A percentile compares a stretch with the other conserved stretches of the same genome.
Conservation (phyloP, 2,888 invertebrate genomes). For the Stictocephala bisonia region DNA sequence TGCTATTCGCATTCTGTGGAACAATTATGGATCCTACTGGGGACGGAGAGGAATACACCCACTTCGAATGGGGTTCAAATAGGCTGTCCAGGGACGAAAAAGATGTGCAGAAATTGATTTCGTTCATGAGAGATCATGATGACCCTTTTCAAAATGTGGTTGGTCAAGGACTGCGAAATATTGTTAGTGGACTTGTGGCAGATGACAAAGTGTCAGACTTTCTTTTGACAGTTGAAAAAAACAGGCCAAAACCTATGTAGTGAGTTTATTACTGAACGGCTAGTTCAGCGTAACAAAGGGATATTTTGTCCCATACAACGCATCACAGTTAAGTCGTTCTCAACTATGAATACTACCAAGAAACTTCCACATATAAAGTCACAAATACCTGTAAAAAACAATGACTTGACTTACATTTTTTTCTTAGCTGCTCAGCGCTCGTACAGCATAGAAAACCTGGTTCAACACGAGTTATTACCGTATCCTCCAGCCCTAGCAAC, state of each 20-base stretch:
- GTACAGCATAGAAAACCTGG: slow-evolving; percentile 40
- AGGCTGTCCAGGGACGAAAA: slow-evolving; percentile 16
- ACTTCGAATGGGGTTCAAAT: slow-evolving; percentile 4
- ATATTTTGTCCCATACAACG: slow-evolving; percentile 11
- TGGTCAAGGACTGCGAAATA: slow-evolving; percentile 19
- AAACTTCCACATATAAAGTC: slow-evolving; percentile 3
- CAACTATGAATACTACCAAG: background rate
- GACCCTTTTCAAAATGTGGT: background rate
- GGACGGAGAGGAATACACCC: slow-evolving; percentile 5
- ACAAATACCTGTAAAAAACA: slow-evolving; percentile 4
- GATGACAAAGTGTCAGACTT: background rate
- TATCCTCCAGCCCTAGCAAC: slow-evolving; percentile 30
- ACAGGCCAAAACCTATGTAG: background rate
- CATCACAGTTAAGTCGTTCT: slow-evolving; percentile 8
- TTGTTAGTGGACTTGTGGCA: slow-evolving; percentile 27
- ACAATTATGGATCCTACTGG: slow-evolving; percentile 13
- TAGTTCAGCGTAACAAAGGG: background rate
- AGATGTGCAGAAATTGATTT: slow-evolving; percentile 23
- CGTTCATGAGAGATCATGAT: slow-evolving; percentile 26
- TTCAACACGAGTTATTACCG: slow-evolving; percentile 23
- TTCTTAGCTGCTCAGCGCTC: slow-evolving; percentile 23
- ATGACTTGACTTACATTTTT: slow-evolving; percentile 30
- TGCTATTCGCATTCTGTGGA: slow-evolving; percentile 20
- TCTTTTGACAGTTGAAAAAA: slow-evolving; percentile 24
- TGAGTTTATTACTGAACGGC: background rate